phyloP scores from a whole-genome alignment of 2,113 vertebrate species.

The Pitta sordida region DNA sequence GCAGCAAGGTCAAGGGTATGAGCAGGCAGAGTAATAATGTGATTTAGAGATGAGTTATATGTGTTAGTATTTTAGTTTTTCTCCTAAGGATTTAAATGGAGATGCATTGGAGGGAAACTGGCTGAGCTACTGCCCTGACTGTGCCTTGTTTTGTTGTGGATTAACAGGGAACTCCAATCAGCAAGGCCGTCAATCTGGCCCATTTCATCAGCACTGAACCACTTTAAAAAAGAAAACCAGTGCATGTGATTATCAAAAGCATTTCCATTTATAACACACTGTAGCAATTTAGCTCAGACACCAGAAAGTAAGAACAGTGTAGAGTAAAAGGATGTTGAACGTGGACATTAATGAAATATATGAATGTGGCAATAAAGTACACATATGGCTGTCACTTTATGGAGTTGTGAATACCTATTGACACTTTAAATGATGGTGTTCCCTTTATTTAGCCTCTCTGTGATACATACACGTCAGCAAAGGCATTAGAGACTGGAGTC shows the following conservation, averaged over 20 bases:
- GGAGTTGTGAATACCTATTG: background rate
- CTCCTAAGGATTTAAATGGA: background rate
- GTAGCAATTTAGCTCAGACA: background rate
- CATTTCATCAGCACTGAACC: background rate
- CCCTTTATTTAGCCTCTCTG: background rate
- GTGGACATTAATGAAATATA: background rate
- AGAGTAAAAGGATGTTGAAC: background rate
- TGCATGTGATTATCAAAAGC: background rate
- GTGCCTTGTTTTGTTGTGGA: background rate
- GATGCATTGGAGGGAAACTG: background rate
- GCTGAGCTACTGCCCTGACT: background rate
- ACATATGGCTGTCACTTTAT: background rate
- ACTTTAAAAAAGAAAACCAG: background rate
- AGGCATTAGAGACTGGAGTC: background rate
- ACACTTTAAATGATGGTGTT: background rate
- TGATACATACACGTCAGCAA: background rate
- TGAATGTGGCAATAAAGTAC: background rate
- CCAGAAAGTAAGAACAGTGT: background rate
- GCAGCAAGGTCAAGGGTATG: background rate
- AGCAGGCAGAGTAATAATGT: background rate
- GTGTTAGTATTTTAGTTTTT: rapidly evolving
- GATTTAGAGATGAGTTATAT: background rate
- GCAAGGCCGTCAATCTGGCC: background rate
- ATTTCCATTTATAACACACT: background rate
- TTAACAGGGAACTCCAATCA: background rate